phyloP scores from a whole-genome alignment of 1,140 invertebrate genomes.

The Drosophila navojoa region DNA sequence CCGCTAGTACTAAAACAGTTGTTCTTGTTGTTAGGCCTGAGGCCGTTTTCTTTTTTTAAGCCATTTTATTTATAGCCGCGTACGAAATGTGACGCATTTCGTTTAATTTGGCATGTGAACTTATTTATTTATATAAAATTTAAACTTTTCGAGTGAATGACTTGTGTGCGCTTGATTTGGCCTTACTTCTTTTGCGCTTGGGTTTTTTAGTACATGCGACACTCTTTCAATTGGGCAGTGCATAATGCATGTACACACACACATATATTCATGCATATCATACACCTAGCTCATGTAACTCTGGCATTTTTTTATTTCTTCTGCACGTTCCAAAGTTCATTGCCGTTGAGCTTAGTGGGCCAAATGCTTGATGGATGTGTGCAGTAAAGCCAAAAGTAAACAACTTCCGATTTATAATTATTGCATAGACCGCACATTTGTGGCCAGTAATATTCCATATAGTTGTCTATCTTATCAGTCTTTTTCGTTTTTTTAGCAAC shows the following conservation, averaged over 20 bases:
- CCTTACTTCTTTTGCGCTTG: not conserved
- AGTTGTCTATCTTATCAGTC: constrained; percentile 47
- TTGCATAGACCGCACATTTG: constrained; percentile 36
- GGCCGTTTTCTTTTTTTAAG: constrained; percentile 36
- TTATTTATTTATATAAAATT: constrained; percentile 47
- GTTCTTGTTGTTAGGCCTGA: constrained; percentile 23
- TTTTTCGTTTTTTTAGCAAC: not conserved
- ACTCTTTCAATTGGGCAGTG: constrained; percentile 46
- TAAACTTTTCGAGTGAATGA: constrained; percentile 46
- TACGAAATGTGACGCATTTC: constrained; percentile 63
- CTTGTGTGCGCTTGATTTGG: constrained; percentile 32
- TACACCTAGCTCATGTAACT: constrained; percentile 38
- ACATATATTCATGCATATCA: constrained; percentile 21
- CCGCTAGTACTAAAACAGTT: constrained; percentile 17
- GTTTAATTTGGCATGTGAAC: constrained; percentile 50
- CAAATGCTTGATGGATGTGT: constrained; percentile 53
- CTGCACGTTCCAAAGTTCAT: constrained; percentile 52
- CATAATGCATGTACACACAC: constrained; percentile 18
- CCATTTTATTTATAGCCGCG: constrained; percentile 53
- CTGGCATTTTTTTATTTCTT: constrained; percentile 8
- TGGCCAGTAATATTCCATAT: constrained; percentile 41
- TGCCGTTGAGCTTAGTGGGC: constrained; percentile 35
- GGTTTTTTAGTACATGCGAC: constrained; percentile 52
- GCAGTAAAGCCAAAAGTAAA: constrained; percentile 48
- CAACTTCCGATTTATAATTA: constrained; percentile 61